A percentile compares a stretch with the other conserved stretches of the same genome.
phyloP scores from a whole-genome alignment of 2,888 invertebrate genomes.

The Chorisops tibialis region DNA sequence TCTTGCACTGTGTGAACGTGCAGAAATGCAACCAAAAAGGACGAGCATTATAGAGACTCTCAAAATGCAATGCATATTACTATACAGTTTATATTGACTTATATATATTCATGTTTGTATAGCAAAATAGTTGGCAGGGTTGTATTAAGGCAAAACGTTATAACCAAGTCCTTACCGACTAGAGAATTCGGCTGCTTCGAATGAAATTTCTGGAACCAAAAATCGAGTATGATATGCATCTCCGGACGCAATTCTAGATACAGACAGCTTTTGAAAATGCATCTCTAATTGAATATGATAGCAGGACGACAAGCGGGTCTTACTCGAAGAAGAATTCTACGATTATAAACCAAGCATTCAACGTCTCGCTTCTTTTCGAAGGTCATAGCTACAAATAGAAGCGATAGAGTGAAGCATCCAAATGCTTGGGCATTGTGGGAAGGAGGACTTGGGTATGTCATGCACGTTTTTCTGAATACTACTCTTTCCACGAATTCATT shows the following conservation, averaged over 20 bases:
- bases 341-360: background rate
- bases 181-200: background rate
- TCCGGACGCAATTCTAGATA: conserved; percentile 18
- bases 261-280: conserved; percentile 25
- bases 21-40: conserved; percentile 6
- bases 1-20: conserved; percentile 16
- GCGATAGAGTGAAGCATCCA: no score
- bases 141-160: background rate
- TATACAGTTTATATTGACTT: background rate
- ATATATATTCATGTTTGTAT: background rate
- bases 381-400: no score
- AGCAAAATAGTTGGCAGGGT: background rate
- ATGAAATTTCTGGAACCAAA: background rate
- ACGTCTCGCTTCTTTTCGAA: background rate
- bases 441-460: background rate
- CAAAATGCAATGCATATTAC: no score
- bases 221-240: conserved; percentile 11
- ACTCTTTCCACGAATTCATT: conserved; percentile 5
- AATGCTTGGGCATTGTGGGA: no score
- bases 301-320: conserved; percentile 2
- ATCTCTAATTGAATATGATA: conserved; percentile 32
- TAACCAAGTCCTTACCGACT: no score
- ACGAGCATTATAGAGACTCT: background rate
- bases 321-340: background rate
- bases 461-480: background rate